Evolutionary conservation across 2,888 invertebrate genomes (phyloP), one percentile per base, ranked within the genome.

Genomic region (Philonicus albiceps): DNA sequence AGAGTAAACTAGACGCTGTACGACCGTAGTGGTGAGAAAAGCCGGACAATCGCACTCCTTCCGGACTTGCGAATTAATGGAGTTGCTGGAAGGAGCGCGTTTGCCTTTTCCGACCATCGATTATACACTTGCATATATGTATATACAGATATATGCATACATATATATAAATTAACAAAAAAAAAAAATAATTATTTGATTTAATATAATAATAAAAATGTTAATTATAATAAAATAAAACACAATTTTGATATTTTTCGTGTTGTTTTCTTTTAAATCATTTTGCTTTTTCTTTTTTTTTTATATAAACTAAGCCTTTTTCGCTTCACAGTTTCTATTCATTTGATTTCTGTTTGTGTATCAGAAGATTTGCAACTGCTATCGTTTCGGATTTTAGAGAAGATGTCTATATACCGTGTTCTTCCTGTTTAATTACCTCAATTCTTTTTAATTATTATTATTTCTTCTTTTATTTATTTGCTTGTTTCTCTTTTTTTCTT

Each of bases 171-270:
- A 84, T 84, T 84, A 84, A 84, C 84, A 84, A 84, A 84, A 81
- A 84, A 84, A 84, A 84, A 81, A 84, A 84, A 84, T 84, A 84
- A 84, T 84, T 73, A 84, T 84, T 84, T 84, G 8, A 73, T 73
- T 84, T 84, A 84, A 84, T 84, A 84, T 84, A 84, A 84, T 83
- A 83, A 83, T 84, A 84, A 84, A 84, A 84, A 84, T 73, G 84
- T 73, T 73, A 84, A 73, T 84, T 73, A 73, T 84, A 73, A 84
- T 84, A 73, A 84, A 84, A 84, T 84, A 73, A 83, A 84, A 84
- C 84, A 84, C 73, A 84, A 84, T 84, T 84, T 84, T 84, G 84
- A 84, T 84, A 84, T 84, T 73, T 84, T 84, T 40, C 73, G 72
- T 84, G 37, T 73, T 84, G 16, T 84, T 73, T 84, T 43, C 30